Evolutionary conservation across 2,888 invertebrate genomes (phyloP).

Genomic region (Macrosiphum euphorbiae): DNA sequence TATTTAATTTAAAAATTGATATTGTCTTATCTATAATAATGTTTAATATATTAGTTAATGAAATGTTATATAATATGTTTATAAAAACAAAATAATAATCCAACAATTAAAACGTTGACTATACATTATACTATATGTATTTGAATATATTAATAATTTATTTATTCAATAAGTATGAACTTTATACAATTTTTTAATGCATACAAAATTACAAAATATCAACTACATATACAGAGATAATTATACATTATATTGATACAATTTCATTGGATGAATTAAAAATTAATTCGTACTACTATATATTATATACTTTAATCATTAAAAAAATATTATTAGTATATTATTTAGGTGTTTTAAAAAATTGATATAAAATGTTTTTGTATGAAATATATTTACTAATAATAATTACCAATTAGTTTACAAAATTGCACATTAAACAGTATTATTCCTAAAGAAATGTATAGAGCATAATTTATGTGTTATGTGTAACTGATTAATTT

Average conservation of each 20-base stretch:
- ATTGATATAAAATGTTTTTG: neutral
- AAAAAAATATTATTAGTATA: neutral
- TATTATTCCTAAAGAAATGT: neutral
- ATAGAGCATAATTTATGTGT: neutral
- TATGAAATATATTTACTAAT: neutral
- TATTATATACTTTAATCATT: neutral
- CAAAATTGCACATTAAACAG: neutral
- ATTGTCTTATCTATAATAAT: neutral
- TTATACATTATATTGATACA: neutral
- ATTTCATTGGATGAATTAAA: neutral
- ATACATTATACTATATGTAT: too few relatives aligned
- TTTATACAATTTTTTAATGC: neutral
- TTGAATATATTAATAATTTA: neutral
- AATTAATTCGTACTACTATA: too few relatives aligned
- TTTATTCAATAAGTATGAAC: neutral
- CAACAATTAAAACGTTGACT: neutral
- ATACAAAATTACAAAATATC: neutral
- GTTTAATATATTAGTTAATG: neutral
- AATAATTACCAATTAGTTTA: neutral
- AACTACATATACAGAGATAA: neutral
- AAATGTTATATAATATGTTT: neutral
- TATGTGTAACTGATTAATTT: neutral
- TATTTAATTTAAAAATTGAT: neutral
- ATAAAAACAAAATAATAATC: too few relatives aligned
- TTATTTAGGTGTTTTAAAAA: neutral